These are phyloP conservation scores for Euwallacea fornicatus DNA, from an alignment of 1,140 invertebrate species.

Conservation along the genomic window DNA sequence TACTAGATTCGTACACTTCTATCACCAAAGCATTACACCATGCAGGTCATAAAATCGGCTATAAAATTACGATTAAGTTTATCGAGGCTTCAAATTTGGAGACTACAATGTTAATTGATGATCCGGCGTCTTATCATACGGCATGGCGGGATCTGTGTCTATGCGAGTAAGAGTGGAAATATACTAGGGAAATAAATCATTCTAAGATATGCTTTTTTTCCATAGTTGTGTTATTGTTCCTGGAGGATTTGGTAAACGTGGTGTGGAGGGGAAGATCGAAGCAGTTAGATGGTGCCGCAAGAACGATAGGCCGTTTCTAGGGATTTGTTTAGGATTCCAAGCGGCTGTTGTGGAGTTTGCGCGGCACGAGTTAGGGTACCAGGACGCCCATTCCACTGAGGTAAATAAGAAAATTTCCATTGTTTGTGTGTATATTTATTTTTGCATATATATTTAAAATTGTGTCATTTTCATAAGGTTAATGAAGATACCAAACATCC, in stretches of 20 bases:
- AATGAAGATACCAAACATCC: slow-evolving; percentile 68
- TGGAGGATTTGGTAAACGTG: slow-evolving; percentile 86
- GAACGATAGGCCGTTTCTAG: slow-evolving; percentile 89
- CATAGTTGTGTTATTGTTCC: slow-evolving; percentile 92
- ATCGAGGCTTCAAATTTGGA: slow-evolving; percentile 93
- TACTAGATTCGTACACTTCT: slow-evolving; percentile 96
- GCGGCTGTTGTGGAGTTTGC: slow-evolving; percentile 96
- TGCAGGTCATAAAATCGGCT: slow-evolving; percentile 80
- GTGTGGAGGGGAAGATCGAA: slow-evolving; percentile 94
- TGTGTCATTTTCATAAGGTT: slow-evolving; percentile 49
- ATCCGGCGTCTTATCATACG: slow-evolving; percentile 87
- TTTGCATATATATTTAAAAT: background rate
- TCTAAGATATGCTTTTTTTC: slow-evolving; percentile 37
- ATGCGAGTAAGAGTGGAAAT: slow-evolving; percentile 71
- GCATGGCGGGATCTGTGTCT: slow-evolving; percentile 92
- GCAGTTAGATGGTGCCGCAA: slow-evolving; percentile 92
- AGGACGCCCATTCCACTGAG: slow-evolving; percentile 87
- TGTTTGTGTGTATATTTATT: background rate
- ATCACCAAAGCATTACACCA: slow-evolving; percentile 95
- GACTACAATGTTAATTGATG: slow-evolving; percentile 65
- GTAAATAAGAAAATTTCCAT: slow-evolving; percentile 7
- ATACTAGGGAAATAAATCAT: background rate
- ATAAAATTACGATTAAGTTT: slow-evolving; percentile 85
- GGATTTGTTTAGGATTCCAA: slow-evolving; percentile 96
- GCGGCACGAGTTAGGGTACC: slow-evolving; percentile 78